Percentiles rank a stretch among this genome's conserved stretches.
These are phyloP conservation scores for Caradrina clavipalpis DNA, from an alignment of 2,888 invertebrate species.

Conservation along the genomic window DNA sequence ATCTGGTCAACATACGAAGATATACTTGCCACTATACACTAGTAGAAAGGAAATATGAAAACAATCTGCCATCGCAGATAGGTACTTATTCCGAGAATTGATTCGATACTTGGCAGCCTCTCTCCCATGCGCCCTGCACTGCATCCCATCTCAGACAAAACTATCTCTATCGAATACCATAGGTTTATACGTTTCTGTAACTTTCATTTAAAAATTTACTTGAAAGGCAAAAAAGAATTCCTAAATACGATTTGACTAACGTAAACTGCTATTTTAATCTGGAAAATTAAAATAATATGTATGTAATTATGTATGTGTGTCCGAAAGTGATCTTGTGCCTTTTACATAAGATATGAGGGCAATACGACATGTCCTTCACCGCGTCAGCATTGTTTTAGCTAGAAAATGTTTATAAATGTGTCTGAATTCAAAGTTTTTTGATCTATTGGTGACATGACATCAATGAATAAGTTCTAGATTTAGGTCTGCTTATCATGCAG, in stretches of 20 bases:
- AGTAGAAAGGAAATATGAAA: slow-evolving; percentile 15
- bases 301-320: too few relatives aligned
- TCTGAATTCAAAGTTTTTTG: slow-evolving; percentile 6
- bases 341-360: background rate
- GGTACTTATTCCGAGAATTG: slow-evolving; percentile 64
- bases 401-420: slow-evolving; percentile 29
- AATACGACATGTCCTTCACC: slow-evolving; percentile 37
- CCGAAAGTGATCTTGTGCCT: background rate
- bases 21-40: too few relatives aligned
- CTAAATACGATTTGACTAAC: background rate
- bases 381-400: slow-evolving; percentile 17
- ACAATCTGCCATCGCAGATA: background rate
- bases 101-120: slow-evolving; percentile 77
- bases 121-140: slow-evolving; percentile 79
- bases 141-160: slow-evolving; percentile 68
- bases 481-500: slow-evolving; percentile 24
- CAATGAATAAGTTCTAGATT: slow-evolving; percentile 20
- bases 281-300: background rate
- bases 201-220: background rate
- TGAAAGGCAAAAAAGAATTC: background rate
- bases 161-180: background rate
- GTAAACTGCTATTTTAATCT: background rate
- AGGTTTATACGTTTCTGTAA: slow-evolving; percentile 6
- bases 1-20: background rate
- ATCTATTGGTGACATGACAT: slow-evolving; percentile 2